A percentile compares a stretch with the other conserved stretches of the same genome.
Evolutionary conservation across 2,113 vertebrate genomes (phyloP).

Genomic region (Rhinolophus sinicus): DNA sequence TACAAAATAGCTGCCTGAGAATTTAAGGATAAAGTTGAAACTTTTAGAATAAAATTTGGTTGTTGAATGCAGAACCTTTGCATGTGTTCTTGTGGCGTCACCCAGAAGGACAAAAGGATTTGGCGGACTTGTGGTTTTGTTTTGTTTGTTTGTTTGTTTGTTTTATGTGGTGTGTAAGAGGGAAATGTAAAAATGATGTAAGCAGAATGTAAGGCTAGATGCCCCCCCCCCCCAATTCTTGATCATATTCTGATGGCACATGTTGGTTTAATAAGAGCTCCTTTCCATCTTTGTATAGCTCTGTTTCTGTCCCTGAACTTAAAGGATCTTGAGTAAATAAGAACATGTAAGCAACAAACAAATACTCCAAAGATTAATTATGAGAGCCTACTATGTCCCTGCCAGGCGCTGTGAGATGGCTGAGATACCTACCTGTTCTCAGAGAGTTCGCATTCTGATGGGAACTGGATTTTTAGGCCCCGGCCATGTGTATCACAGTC

Average conservation of each 20-base stretch:
- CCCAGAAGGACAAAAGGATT: conserved; percentile 53
- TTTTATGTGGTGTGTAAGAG: conserved; percentile 29
- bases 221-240: not conserved
- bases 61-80: conserved; percentile 14
- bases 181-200: conserved; percentile 3
- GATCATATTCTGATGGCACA: conserved; percentile 20
- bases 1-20: conserved; percentile 20
- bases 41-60: conserved; percentile 23
- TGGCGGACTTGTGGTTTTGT: conserved; percentile 38
- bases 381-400: not conserved
- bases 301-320: conserved; percentile 32
- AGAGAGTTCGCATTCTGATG: not conserved
- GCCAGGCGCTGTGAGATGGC: not conserved
- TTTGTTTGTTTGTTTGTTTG: too few relatives aligned
- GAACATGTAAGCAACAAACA: not conserved
- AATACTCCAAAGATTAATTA: not conserved
- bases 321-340: conserved; percentile 30
- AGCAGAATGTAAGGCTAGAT: not conserved
- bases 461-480: not conserved
- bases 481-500: not conserved
- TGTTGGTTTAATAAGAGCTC: conserved; percentile 49
- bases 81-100: not conserved
- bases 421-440: too few relatives aligned
- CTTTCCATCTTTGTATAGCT: conserved; percentile 10
- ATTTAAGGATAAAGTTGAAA: conserved; percentile 29